Base-by-base conservation (phyloP, 2,888 invertebrate genomes). In the Phyllotreta cruciferae region DNA sequence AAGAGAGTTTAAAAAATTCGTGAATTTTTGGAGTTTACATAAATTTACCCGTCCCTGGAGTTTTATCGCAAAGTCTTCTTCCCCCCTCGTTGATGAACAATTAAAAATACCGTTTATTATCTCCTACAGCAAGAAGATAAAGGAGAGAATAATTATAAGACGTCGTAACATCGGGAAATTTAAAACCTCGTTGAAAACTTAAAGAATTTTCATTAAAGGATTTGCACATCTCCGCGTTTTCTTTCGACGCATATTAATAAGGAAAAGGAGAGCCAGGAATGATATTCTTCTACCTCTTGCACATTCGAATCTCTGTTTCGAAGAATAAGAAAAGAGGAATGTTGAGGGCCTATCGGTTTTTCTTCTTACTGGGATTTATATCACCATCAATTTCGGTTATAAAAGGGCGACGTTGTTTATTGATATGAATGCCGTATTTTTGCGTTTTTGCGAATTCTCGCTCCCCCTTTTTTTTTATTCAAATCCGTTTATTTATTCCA, bases 101-200 rank as follows among this genome's bases (percentile, higher is more conserved):
- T 58, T 63, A 63, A 58, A 63, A 58, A 58, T 47, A 52, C 47
- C 63, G 54, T 54, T 63, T 54, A 63, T 58, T 58, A 58, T 58
- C 54, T 41, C 8, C 41, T 58, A 58, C 37, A 54, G 54, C 41
- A 10, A 10, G 11, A 35, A 58, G 63, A 63, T 63, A 63, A 63
- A 58, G 57, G 49, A 41, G 54, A 45, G 45, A 61, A 53, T 63
- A 50, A 63, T 63, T 63, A 58, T 54, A 14, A 49, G 58, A 63
- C 41, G 58, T 52, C 53, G 44, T 52, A 41, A 58, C 53, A 58
- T 58, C 36, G 54, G 49, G 49, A 47, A 63, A 63, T 63, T 58
- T 58, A 58, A 47, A 63, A 54, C 47, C 58, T 58, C 56, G 63
- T 58, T 54, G 54, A 45, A 62, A 58, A 63, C 42, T 61, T 63